Evolutionary conservation across 2,888 invertebrate species (phyloP), one percentile per base, ranked within the genome.

Genomic region (Clusia tigrina): DNA sequence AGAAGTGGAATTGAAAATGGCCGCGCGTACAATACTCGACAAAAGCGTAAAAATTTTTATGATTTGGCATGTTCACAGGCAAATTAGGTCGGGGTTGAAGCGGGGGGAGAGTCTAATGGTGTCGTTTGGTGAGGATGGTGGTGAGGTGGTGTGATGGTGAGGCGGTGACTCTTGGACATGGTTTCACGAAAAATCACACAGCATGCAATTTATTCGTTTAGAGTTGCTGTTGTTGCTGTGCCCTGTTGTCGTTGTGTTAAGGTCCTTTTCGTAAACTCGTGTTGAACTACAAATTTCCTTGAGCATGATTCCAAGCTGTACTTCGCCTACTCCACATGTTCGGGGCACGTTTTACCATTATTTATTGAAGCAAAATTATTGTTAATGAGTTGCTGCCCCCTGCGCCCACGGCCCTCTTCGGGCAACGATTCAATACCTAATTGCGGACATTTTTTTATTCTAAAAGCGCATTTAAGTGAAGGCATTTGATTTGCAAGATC

Each of bases 41-140:
- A 57, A 66, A 57, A 72, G 74, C 77, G 77, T 76, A 71, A 77
- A 74, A 73, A 53, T 59, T 68, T 72, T 75, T 73, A 72, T 74
- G 76, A 78, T 76, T 77, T 78, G 74, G 70, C 76, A 77, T 78
- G 77, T 77, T 73, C 74, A 71, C 77, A 77, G 73, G 74, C 74
- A 78, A 77, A 77, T 78, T 74, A 77, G 73, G n/a, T n/a, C n/a
- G n/a, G n/a, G n/a, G n/a, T n/a, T n/a, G n/a, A n/a, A n/a, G n/a
- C n/a, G n/a, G n/a, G n/a, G n/a, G n/a, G n/a, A n/a, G n/a, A n/a
- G n/a, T n/a, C n/a, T n/a, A n/a, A n/a, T n/a, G n/a, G n/a, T n/a
- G n/a, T n/a, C n/a, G n/a, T 32, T 32, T 6, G 32, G 32, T 6
- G 32, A 9, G 32, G 32, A 12, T 9, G 12, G 32, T 12, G 32